Conservation (phyloP, 2,888 invertebrate genomes). For the Athrips mouffetella region DNA sequence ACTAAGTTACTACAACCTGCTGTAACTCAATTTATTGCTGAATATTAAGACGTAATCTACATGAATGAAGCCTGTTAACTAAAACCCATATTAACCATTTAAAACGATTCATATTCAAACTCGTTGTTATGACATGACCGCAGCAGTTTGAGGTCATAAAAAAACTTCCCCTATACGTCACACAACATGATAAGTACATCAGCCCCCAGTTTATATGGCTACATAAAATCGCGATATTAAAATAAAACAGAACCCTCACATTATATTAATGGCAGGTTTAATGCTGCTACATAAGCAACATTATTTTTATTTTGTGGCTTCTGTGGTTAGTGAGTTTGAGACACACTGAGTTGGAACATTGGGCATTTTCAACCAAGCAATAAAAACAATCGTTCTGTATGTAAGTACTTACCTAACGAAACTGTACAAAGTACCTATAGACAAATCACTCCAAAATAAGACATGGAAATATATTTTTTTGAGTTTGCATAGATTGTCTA, state of each 20-base stretch:
- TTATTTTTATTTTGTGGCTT: constrained; percentile 17
- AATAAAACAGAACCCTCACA: constrained; percentile 49
- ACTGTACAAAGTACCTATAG: too few relatives aligned
- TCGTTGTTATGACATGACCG: not conserved
- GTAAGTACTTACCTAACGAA: too few relatives aligned
- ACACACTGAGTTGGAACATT: too few relatives aligned
- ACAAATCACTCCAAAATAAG: too few relatives aligned
- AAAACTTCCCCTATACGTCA: constrained; percentile 6
- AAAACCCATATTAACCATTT: not conserved
- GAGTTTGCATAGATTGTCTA: too few relatives aligned
- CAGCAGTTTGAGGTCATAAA: constrained; percentile 5
- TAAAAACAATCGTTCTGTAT: too few relatives aligned
- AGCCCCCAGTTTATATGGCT: constrained; percentile 27
- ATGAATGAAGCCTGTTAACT: too few relatives aligned
- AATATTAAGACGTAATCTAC: too few relatives aligned
- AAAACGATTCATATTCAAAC: not conserved
- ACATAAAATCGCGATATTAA: constrained; percentile 36
- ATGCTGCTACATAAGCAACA: constrained; percentile 33
- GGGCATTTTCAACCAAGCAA: too few relatives aligned
- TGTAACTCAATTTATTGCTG: too few relatives aligned
- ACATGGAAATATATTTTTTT: too few relatives aligned
- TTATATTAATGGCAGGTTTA: constrained; percentile 56
- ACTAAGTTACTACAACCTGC: too few relatives aligned
- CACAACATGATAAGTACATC: constrained; percentile 14
- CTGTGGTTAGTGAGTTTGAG: not conserved